A percentile compares a stretch with the other conserved stretches of the same genome.
phyloP scores from a whole-genome alignment of 2,113 vertebrate genomes.

The Nycticorax nycticorax region DNA sequence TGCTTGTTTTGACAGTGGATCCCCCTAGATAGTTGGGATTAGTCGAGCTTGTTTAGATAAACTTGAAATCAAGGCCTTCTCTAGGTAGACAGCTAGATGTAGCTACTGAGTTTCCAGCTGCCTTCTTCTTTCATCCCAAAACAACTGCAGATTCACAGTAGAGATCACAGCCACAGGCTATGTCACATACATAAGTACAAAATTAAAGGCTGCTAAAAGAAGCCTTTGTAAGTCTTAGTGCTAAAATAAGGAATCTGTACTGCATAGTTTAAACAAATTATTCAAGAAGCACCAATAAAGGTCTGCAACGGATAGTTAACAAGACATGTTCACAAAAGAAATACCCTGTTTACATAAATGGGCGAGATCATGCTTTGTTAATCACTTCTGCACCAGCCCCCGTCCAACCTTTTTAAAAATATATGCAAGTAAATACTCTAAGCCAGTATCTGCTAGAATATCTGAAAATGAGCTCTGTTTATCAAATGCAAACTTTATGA shows the following conservation, averaged over 20 bases:
- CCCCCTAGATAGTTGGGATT: slow-evolving; percentile 99
- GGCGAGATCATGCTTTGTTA: slow-evolving; percentile 19
- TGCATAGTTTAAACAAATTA: slow-evolving; percentile 78
- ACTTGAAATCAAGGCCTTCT: slow-evolving; percentile 93
- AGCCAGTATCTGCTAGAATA: neutral
- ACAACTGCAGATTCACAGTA: slow-evolving; percentile 88
- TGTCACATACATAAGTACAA: slow-evolving; percentile 82
- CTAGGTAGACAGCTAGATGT: slow-evolving; percentile 93
- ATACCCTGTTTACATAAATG: slow-evolving; percentile 25
- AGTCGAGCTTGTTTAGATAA: slow-evolving; percentile 99
- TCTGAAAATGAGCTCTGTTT: slow-evolving; percentile 2
- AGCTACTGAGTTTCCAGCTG: slow-evolving; percentile 94
- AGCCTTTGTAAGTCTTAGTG: slow-evolving; percentile 83
- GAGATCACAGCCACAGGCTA: slow-evolving; percentile 90
- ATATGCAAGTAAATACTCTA: neutral
- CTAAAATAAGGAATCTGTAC: slow-evolving; percentile 84
- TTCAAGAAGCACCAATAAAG: slow-evolving; percentile 68
- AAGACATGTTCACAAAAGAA: slow-evolving; percentile 58
- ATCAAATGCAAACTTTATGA: neutral
- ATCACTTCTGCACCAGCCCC: neutral
- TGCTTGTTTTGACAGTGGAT: slow-evolving; percentile 99
- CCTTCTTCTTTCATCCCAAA: slow-evolving; percentile 92
- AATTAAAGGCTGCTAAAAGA: slow-evolving; percentile 86
- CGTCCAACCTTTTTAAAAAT: neutral
- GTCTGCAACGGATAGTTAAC: slow-evolving; percentile 66